Evolutionary conservation across 2,888 invertebrate species (phyloP), one percentile per base, ranked within the genome.

Genomic region (Drosophila silvestris): DNA sequence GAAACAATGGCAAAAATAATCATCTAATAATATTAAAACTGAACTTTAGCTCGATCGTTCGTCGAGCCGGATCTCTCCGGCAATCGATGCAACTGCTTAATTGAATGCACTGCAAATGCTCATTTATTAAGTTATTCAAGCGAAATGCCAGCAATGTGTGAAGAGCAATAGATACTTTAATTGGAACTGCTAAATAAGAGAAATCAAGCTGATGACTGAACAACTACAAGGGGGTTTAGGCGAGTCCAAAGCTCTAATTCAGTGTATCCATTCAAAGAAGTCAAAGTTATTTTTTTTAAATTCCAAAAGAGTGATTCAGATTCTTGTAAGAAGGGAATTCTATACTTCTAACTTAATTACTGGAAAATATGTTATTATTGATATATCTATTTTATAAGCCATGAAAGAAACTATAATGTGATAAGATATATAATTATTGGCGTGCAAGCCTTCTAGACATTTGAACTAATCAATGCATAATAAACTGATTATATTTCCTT

Each of bases 81-180:
- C 76, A 63, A 70, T 67, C 70, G 84, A 62, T 65, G 52, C 62
- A 69, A 70, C 79, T 79, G 51, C 58, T 69, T 70, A 85, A 87
- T 87, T 80, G 77, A 87, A 87, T 85, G 79, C 72, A 84, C 79
- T 76, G 68, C 68, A 53, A 79, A 61, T 85, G 80, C 65, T 85
- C 85, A 87, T 56, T 90, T 88, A 90, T 74, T 79, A 70, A 86
- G 85, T 79, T 88, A 86, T 89, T 89, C 90, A 81, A 87, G 74
- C 75, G 81, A 82, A 89, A 89, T 85, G 81, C 85, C 81, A 90
- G 61, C 78, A 57, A 84, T 87, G 82, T 78, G 79, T 70, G 66
- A 75, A 77, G 74, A 84, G 85, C 65, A 84, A 82, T 76, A 56
- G 70, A 73, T 79, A 68, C 78, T 65, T 69, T 86, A 86, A 85